Evolutionary conservation across 2,888 invertebrate species (phyloP).

Genomic region (Athalia cordata): DNA sequence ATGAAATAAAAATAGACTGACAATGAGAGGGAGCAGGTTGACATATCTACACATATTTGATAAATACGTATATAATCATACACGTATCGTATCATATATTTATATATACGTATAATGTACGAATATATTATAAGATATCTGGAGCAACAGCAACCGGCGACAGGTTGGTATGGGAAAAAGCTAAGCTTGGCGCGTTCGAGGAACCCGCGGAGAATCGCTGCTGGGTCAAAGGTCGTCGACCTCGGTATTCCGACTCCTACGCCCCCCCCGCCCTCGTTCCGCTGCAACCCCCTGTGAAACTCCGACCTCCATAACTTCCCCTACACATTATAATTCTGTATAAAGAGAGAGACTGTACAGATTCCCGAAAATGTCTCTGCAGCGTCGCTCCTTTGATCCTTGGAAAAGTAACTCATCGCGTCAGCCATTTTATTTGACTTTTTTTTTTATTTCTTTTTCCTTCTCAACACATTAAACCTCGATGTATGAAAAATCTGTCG

Average conservation of each 20-base stretch:
- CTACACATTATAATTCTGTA: too few species aligned
- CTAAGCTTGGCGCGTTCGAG: conserved; percentile 47
- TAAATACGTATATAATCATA: background rate
- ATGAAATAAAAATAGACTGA: too few species aligned
- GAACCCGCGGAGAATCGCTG: conserved; percentile 47
- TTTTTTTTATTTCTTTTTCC: too few species aligned
- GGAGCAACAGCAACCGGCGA: background rate
- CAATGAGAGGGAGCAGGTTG: background rate
- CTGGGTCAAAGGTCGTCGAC: conserved; percentile 71
- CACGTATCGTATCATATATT: background rate
- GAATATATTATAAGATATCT: background rate
- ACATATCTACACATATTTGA: background rate
- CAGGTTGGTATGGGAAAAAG: background rate
- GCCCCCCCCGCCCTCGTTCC: conserved; percentile 47
- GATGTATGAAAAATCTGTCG: too few species aligned
- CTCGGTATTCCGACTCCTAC: conserved; percentile 53
- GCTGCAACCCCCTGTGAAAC: background rate
- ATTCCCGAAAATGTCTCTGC: too few species aligned
- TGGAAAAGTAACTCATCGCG: too few species aligned
- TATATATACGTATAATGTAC: conserved; percentile 18
- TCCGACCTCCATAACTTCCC: background rate
- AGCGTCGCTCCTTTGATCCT: too few species aligned
- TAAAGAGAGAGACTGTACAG: too few species aligned
- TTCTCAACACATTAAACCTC: too few species aligned
- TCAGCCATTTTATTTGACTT: too few species aligned